A percentile compares a stretch with the other conserved stretches of the same genome.
These are phyloP conservation scores for Pelecanoides urinatrix DNA, from an alignment of 2,113 vertebrate species.

Conservation along the genomic window DNA sequence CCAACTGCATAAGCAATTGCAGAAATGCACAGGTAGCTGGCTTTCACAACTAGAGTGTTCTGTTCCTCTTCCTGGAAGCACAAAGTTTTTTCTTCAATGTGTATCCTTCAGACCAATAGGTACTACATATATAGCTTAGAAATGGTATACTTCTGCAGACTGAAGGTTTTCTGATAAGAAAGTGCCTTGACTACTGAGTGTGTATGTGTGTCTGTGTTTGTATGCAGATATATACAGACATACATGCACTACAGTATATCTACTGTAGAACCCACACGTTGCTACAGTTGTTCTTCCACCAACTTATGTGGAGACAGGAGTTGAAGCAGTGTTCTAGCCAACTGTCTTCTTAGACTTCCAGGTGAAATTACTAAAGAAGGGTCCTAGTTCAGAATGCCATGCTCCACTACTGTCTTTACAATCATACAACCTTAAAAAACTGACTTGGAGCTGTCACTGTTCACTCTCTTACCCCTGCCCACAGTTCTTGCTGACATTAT, in stretches of 20 bases:
- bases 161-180: background rate
- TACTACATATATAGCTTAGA: background rate
- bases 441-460: background rate
- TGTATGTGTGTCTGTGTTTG: too few relatives aligned
- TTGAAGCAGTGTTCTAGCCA: background rate
- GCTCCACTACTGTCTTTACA: background rate
- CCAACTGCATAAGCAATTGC: background rate
- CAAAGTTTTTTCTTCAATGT: background rate
- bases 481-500: background rate
- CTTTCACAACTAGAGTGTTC: background rate
- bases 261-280: background rate
- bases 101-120: background rate
- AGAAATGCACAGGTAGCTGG: background rate
- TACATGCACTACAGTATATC: background rate
- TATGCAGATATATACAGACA: background rate
- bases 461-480: background rate
- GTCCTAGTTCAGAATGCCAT: background rate
- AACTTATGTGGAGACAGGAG: background rate
- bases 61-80: background rate
- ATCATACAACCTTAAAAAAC: background rate
- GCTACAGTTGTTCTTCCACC: background rate
- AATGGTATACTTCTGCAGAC: background rate
- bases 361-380: background rate
- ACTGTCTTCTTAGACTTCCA: background rate
- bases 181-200: background rate